Base-by-base conservation (phyloP, 2,113 vertebrate genomes). In the Paracanthobrama guichenoti region DNA sequence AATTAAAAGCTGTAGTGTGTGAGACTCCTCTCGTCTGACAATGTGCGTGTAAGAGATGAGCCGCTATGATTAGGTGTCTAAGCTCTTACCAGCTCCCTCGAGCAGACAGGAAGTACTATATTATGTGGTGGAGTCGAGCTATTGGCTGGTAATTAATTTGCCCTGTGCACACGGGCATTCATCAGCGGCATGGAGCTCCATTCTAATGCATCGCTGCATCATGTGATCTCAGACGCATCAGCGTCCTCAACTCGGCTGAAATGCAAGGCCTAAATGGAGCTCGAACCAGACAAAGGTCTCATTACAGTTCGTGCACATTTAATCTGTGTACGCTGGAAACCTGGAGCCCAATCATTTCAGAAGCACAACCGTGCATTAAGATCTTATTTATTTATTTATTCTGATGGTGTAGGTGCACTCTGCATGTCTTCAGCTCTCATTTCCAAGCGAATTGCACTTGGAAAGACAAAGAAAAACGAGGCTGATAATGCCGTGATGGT, bases 91-190 rank as follows among this genome's bases (percentile, higher is more conserved):
- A 28, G 22, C 59, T 86, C 79, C 82, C 83, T 42, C 44, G 35
- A 88, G 84, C 44, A 84, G 82, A 66, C 79, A 69, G 76, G 79
- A 87, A 84, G 77, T 59, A 83, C 75, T 80, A 79, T 71, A 88
- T 86, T 82, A 88, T 80, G 69, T 62, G 50, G n/a, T 73, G 31
- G 22, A 76, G 81, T 8, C n/a, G 48, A 39, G 60, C 55, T 80
- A 88, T 84, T 87, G 83, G 82, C 67, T 85, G 73, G 75, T 84
- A 83, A 89, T 86, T 84, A 84, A 84, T 83, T 82, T 64, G 72
- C 57, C 42, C 82, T 46, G 77, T 57, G 79, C 53, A 72, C 28
- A 55, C 73, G 44, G 26, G n/a, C 71, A 76, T 59, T 62, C 71
- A 53, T 66, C 48, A 62, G 26, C 26, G 12, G 64, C 79, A 50